Conservation (phyloP, 2,113 vertebrate genomes). For the Arenaria interpres region DNA sequence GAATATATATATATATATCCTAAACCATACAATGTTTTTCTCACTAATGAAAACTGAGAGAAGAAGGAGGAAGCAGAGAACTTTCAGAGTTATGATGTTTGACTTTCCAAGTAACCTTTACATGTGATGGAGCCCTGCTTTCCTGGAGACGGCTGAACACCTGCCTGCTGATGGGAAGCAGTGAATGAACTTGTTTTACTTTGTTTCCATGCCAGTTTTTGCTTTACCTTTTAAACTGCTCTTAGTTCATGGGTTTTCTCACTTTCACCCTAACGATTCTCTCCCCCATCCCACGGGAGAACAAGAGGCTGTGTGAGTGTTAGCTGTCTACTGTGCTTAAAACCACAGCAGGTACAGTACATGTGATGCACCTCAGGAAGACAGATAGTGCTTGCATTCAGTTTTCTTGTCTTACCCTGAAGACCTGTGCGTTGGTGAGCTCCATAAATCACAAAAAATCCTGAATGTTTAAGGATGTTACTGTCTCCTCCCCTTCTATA, state of each 20-base stretch:
- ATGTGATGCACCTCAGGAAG: not conserved
- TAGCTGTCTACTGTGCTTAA: not conserved
- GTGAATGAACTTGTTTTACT: not conserved
- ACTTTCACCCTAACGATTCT: not conserved
- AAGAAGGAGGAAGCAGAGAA: not conserved
- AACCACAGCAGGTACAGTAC: not conserved
- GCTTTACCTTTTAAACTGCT: not conserved
- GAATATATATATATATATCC: not conserved
- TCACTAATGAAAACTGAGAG: not conserved
- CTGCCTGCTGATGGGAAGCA: rapidly evolving
- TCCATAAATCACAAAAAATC: not conserved
- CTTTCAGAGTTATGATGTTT: rapidly evolving
- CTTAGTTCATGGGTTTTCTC: not conserved
- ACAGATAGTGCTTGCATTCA: not conserved
- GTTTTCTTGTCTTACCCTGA: not conserved
- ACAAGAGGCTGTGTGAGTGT: rapidly evolving
- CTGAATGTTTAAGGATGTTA: not conserved
- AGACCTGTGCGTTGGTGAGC: not conserved
- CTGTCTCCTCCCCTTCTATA: not conserved
- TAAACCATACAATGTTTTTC: rapidly evolving
- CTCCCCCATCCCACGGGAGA: rapidly evolving
- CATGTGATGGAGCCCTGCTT: rapidly evolving
- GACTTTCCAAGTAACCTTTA: not conserved
- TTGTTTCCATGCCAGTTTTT: not conserved
- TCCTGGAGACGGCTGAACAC: not conserved